phyloP scores from a whole-genome alignment of 2,113 vertebrate species.

The Pontoporia blainvillei region DNA sequence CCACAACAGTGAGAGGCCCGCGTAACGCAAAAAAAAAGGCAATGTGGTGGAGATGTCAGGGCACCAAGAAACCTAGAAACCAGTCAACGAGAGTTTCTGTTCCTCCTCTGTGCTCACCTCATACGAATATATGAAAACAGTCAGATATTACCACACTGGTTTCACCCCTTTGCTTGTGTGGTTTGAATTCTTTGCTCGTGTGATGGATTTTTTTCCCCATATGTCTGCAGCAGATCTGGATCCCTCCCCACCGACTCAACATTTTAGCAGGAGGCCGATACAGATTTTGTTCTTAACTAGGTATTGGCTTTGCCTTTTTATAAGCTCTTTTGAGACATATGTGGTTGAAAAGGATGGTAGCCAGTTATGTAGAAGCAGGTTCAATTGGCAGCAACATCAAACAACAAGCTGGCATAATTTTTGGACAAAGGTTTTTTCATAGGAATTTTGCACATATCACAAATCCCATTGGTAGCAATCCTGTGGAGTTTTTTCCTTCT shows the following conservation, averaged over 20 bases:
- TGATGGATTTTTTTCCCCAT: neutral
- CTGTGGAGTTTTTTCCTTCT: neutral
- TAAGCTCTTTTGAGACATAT: neutral
- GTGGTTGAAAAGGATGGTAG: neutral
- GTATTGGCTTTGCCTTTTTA: neutral
- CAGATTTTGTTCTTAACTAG: neutral
- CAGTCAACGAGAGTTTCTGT: neutral
- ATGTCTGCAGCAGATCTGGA: neutral
- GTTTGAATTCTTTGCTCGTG: neutral
- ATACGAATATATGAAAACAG: neutral
- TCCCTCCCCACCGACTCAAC: neutral
- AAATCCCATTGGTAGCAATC: neutral
- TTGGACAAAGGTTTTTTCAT: neutral
- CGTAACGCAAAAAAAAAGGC: too few relatives aligned
- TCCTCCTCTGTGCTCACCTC: neutral
- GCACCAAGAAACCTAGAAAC: neutral
- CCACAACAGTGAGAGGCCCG: too few relatives aligned
- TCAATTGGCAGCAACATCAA: neutral
- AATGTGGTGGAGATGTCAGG: neutral
- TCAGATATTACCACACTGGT: neutral
- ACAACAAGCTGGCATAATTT: neutral
- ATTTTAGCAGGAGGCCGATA: neutral
- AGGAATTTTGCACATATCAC: neutral
- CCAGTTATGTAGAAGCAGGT: neutral
- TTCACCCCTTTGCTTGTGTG: neutral